These are phyloP conservation scores for Ageneiosus marmoratus DNA, from an alignment of 2,113 vertebrate genomes.

Conservation along the genomic window DNA sequence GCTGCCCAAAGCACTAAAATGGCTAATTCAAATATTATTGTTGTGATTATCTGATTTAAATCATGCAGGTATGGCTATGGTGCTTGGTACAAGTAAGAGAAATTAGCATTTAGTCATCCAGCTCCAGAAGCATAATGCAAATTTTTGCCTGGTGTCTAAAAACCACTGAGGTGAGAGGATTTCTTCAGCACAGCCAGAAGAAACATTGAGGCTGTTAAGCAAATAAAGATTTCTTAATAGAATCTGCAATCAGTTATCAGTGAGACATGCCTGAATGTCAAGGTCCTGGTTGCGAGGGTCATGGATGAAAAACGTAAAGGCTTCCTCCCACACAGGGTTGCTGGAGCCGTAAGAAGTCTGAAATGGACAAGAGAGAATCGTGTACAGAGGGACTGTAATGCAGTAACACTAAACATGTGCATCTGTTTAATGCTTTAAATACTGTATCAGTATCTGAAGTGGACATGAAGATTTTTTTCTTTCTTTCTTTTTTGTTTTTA, in stretches of 20 bases:
- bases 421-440: background rate
- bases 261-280: constrained; percentile 77
- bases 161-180: background rate
- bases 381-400: background rate
- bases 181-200: background rate
- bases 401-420: background rate
- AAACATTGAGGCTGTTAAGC: background rate
- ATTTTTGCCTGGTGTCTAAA: background rate
- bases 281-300: constrained; percentile 83
- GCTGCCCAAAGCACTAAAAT: background rate
- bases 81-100: background rate
- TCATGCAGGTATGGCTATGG: background rate
- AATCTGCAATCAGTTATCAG: background rate
- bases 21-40: background rate
- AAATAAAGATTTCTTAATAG: background rate
- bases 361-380: background rate
- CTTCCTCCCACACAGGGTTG: constrained; percentile 83
- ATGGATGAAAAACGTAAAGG: constrained; percentile 90
- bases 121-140: background rate
- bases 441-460: background rate
- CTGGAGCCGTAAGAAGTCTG: constrained; percentile 78
- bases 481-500: background rate
- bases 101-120: background rate
- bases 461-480: background rate
- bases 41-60: background rate